phyloP scores from a whole-genome alignment of 2,797 vertebrate species.

The Amazonetta brasiliensis region DNA sequence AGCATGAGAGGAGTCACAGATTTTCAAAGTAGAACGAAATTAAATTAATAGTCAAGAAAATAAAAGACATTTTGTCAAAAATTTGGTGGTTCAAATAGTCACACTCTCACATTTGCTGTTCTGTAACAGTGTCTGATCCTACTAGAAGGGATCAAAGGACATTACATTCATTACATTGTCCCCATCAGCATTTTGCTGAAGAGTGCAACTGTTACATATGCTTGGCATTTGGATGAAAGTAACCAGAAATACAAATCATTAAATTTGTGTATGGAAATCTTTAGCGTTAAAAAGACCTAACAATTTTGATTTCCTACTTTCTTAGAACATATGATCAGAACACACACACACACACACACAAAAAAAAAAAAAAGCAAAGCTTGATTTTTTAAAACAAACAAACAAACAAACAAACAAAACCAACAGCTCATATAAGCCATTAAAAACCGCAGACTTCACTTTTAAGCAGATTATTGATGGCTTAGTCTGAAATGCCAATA shows the following conservation, averaged over 20 bases:
- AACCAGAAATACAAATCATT: background rate
- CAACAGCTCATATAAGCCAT: background rate
- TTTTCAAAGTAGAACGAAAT: conserved; percentile 10
- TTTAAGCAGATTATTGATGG: background rate
- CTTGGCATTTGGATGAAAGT: background rate
- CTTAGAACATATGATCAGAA: background rate
- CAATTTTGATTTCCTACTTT: background rate
- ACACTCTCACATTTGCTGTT: background rate
- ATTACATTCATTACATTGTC: background rate
- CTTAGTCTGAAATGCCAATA: background rate
- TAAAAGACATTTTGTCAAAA: background rate
- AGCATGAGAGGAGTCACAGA: background rate
- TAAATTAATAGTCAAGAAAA: conserved; percentile 10
- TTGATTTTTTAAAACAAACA: background rate
- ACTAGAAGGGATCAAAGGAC: background rate
- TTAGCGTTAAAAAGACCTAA: background rate
- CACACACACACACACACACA: background rate
- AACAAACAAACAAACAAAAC: no score
- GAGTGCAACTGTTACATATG: background rate
- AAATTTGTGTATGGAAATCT: background rate
- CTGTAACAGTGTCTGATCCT: background rate
- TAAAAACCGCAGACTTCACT: background rate
- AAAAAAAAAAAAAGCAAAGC: background rate
- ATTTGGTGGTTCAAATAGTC: background rate
- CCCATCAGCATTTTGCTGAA: background rate